Base-by-base conservation (phyloP, 2,797 vertebrate genomes). In the Aeoliscus strigatus region DNA sequence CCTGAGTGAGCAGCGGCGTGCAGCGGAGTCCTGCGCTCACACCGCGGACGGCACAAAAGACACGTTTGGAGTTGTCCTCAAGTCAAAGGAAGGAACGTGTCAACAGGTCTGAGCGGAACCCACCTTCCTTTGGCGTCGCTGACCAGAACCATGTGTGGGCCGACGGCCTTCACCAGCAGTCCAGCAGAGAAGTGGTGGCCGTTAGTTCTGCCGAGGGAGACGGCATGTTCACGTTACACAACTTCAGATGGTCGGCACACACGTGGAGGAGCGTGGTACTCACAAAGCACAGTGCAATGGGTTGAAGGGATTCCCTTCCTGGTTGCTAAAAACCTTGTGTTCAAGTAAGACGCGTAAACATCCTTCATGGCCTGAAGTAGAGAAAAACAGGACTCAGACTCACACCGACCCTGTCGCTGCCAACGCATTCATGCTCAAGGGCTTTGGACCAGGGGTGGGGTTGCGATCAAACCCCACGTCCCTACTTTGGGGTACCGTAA, bases 231-330 rank as follows among this genome's bases (percentile, higher is more conserved):
- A 9, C 6, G 2, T 47, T 14, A 27, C 11, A 27, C 0, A 46
- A 36, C 8, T 4, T 21, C 1, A 10, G n/a, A n/a, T n/a, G n/a
- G n/a, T n/a, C n/a, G n/a, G n/a, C n/a, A n/a, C n/a, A n/a, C n/a
- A n/a, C n/a, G n/a, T n/a, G n/a, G n/a, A n/a, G n/a, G 11, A 8
- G n/a, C 24, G 26, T 1, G 7, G 27, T 23, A 91, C 95, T 95
- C 81, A 98, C 96, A 98, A 88, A 86, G 96, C 94, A 92, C 95
- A 98, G 90, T 98, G 95, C 86, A 98, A 88, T 51, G 95, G 93
- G 56, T 91, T 94, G 77, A 97, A 98, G 55, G 86, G 80, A 52
- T 94, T 97, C 86, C 91, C 93, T 67, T 93, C 86, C 76, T 93
- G 91, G 44, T 87, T 89, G 79, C 70, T 70, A 46, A 90, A 93